Conservation (phyloP, 2,888 invertebrate species). For the Onchidella celtica region DNA sequence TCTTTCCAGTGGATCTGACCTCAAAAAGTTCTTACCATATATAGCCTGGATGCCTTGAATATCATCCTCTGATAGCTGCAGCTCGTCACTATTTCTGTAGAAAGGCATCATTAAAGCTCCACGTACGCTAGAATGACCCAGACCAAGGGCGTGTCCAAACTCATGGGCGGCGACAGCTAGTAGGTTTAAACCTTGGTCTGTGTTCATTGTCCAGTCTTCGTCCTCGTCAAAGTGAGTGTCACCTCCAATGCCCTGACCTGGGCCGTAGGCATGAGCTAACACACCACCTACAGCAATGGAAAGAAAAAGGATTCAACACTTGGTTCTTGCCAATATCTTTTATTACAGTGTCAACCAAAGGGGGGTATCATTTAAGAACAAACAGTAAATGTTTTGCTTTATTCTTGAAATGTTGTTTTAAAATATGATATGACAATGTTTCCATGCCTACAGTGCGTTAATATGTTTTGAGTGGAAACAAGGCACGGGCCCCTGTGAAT, state of each 20-base stretch:
- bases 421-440: too few relatives aligned
- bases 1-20: too few relatives aligned
- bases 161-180: constrained; percentile 85
- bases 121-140: constrained; percentile 72
- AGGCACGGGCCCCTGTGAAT: too few relatives aligned
- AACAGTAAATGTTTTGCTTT: too few relatives aligned
- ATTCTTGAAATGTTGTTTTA: too few relatives aligned
- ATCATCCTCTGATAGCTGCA: constrained; percentile 71
- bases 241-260: constrained; percentile 76
- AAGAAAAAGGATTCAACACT: too few relatives aligned
- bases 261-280: constrained; percentile 79
- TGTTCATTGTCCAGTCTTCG: constrained; percentile 75
- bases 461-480: too few relatives aligned
- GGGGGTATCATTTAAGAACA: background rate
- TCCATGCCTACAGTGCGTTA: too few relatives aligned
- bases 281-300: constrained; percentile 66
- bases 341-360: background rate
- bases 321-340: background rate
- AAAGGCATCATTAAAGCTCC: constrained; percentile 79
- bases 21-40: constrained; percentile 74
- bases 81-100: constrained; percentile 74
- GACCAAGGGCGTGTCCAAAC: constrained; percentile 79
- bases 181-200: constrained; percentile 83
- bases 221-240: constrained; percentile 80
- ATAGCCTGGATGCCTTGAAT: constrained; percentile 71